Percentiles rank a stretch among this genome's conserved stretches.
Conservation (phyloP, 2,113 vertebrate genomes). For the Pelobates fuscus region DNA sequence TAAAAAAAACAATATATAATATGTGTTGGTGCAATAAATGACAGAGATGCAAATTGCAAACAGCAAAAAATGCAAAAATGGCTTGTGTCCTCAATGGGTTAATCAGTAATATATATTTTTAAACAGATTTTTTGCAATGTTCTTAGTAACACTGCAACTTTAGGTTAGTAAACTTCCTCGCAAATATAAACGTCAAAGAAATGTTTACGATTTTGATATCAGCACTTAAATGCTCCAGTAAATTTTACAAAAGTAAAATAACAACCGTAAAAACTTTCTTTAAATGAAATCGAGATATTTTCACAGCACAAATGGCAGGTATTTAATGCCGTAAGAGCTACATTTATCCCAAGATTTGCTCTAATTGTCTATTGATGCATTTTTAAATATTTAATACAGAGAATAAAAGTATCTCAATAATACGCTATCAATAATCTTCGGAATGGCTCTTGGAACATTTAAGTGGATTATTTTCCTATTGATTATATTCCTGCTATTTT, state of each 20-base stretch:
- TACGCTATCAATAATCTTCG: constrained; percentile 57
- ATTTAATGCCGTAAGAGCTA: constrained; percentile 39
- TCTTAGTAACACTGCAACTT: too few species aligned
- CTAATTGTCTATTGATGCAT: constrained; percentile 41
- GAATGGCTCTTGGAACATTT: constrained; percentile 56
- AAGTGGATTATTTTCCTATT: constrained; percentile 48
- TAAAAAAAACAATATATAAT: too few species aligned
- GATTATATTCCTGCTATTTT: constrained; percentile 38
- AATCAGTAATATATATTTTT: too few species aligned
- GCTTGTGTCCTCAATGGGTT: too few species aligned
- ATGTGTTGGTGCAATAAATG: too few species aligned
- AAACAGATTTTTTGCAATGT: too few species aligned
- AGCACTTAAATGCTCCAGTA: neutral
- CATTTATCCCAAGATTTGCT: constrained; percentile 46
- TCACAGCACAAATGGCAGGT: constrained; percentile 18
- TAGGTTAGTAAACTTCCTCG: too few species aligned
- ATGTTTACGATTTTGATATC: too few species aligned
- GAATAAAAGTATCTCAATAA: constrained; percentile 64
- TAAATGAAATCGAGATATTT: constrained; percentile 56
- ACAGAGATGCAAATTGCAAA: too few species aligned
- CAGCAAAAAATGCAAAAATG: too few species aligned
- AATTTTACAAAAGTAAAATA: neutral
- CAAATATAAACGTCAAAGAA: too few species aligned
- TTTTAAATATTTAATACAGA: constrained; percentile 63
- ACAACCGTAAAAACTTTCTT: neutral